Evolutionary conservation across 1,140 invertebrate genomes (phyloP), one percentile per base, ranked within the genome.

Genomic region (Hormaphis cornu): DNA sequence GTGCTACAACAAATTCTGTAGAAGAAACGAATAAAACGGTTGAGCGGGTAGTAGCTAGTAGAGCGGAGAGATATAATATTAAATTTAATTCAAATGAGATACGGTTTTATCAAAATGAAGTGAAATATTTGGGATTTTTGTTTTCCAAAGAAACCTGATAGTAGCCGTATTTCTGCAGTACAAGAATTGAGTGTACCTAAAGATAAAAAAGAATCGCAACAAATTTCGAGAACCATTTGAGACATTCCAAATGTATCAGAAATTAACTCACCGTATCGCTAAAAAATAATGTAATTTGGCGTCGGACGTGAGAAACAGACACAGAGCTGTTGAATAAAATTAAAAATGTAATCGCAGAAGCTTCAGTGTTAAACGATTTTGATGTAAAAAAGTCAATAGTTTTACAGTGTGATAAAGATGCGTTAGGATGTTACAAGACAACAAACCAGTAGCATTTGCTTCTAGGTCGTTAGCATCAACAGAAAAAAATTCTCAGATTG

Each of bases 61-160:
- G 72, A 46, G 77, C 78, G n/a, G 58, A 66, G 37, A n/a, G 71
- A 70, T 56, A 42, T 40, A 70, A 70, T 71, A 71, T 77, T 30
- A 77, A 78, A 28, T 69, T 71, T 63, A 71, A 71, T 69, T 0
- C 18, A 40, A 30, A 71, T 24, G 69, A 81, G 74, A 74, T 76
- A 69, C 70, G 75, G 58, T 78, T 76, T 74, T 73, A 73, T 56
- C 59, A 70, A 5, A 58, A 54, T 6, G 66, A 76, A 71, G 72
- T 81, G 14, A 77, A 77, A 71, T 79, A 76, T 73, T 35, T 80
- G 16, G 80, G 78, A 18, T 75, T 78, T 71, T 71, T 76, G 4
- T 72, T 80, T 28, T 73, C 75, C 44, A 53, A 73, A 70, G 35
- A 72, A 70, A 70, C 74, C 76, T 16, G 63, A 52, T 22, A 14